Evolutionary conservation across 2,888 invertebrate species (phyloP), one percentile per base, ranked within the genome.

Genomic region (Xestoiulus laeticollis): DNA sequence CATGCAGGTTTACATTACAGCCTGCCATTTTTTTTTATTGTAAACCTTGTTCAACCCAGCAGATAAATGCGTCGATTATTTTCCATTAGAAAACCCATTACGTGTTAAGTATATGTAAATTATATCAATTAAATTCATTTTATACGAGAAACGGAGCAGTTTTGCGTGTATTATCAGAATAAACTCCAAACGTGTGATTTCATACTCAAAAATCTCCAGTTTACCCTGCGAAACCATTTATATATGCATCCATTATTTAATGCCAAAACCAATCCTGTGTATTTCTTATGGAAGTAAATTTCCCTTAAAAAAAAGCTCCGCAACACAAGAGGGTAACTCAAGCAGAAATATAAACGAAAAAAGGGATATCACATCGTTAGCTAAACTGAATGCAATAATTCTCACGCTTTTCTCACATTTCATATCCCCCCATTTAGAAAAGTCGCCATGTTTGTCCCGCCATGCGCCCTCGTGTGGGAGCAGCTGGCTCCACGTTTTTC

Each of bases 311-410:
- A 78, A 32, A 78, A 30, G 30, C 78, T 32, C 30, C 30, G 16
- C 1, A 38, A 32, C 30, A 78, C 68, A 68, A 26, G 30, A 30
- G 78, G 30, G 30, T 32, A 78, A 32, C 14, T 85, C 43, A 26
- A 43, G 85, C 85, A 85, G 85, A 85, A 85, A 85, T 26, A 8
- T 33, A 38, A 85, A 85, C 26, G 85, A 85, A 85, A 85, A 85
- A 85, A 22, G 85, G 85, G 85, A 33, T 85, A 85, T 85, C 85
- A 85, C 85, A 85, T 85, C 85, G 85, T 85, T 85, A 85, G 85
- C 44, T 85, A 85, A 85, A 85, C 85, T 85, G 43, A 85, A 85
- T 43, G 44, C 43, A 43, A 85, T 85, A 43, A 43, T 38, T 85
- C 85, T 38, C 43, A 44, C 38, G 85, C 44, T 85, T 85, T 85